Conservation (phyloP, 1,140 invertebrate genomes). For the Drosophila ogumai region DNA sequence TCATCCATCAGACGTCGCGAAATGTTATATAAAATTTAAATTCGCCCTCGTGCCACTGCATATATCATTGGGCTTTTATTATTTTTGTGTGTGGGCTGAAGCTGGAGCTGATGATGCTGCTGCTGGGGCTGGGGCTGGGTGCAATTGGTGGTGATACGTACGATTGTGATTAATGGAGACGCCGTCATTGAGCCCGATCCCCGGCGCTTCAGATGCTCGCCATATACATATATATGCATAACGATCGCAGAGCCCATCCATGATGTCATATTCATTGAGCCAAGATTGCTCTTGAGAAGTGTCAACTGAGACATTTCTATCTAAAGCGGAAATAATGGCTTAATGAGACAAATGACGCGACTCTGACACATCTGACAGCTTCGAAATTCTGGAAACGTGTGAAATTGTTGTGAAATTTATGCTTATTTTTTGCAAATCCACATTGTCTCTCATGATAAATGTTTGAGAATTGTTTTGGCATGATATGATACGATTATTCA, state of each 20-base stretch:
- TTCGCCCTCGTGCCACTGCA: conserved; percentile 62
- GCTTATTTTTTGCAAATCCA: conserved; percentile 1
- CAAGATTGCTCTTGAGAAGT: conserved; percentile 58
- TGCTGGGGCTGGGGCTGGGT: conserved; percentile 43
- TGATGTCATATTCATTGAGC: conserved; percentile 67
- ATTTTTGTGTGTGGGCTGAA: conserved; percentile 38
- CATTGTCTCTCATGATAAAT: conserved; percentile 12
- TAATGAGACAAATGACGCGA: conserved; percentile 78
- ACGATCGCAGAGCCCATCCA: conserved; percentile 44
- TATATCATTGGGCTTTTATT: conserved; percentile 26
- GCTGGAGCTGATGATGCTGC: conserved; percentile 44
- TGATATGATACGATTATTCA: conserved; percentile 2
- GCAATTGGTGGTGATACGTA: conserved; percentile 59
- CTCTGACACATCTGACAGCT: conserved; percentile 58
- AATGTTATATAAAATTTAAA: conserved; percentile 60
- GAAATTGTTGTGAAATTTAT: conserved; percentile 43
- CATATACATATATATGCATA: conserved; percentile 45
- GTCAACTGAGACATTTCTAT: conserved; percentile 57
- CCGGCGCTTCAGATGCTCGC: conserved; percentile 48
- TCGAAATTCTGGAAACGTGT: conserved; percentile 52
- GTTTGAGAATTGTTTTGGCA: not conserved
- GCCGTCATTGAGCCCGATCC: conserved; percentile 74
- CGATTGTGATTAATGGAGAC: conserved; percentile 78
- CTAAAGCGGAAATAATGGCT: conserved; percentile 77
- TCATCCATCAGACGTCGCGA: conserved; percentile 38